Percentiles rank a stretch among this genome's conserved stretches.
phyloP scores from a whole-genome alignment of 2,888 invertebrate genomes.

The Nesidiocoris tenuis region DNA sequence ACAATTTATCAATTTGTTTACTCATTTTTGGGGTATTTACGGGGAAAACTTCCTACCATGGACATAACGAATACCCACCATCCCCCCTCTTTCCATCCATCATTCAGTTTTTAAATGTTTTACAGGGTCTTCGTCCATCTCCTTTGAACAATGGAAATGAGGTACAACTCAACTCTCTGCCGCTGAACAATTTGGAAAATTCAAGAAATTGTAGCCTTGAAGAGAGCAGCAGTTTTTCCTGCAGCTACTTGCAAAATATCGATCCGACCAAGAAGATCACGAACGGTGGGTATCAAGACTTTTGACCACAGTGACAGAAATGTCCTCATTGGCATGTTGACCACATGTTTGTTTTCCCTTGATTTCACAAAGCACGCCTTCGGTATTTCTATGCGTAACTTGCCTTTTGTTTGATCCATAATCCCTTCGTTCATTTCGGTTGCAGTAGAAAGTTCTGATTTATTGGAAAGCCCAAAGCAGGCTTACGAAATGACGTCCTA shows the following conservation, averaged over 20 bases:
- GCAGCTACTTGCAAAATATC: slow-evolving; percentile 25
- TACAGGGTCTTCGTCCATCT: slow-evolving; percentile 21
- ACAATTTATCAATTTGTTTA: too few species aligned
- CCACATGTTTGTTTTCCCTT: too few species aligned
- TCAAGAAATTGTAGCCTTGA: slow-evolving; percentile 23
- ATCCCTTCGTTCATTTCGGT: too few species aligned
- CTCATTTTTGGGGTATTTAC: too few species aligned
- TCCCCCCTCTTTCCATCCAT: too few species aligned
- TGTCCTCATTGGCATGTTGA: too few species aligned
- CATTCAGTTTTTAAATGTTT: background rate
- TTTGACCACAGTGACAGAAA: background rate
- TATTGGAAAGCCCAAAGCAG: slow-evolving; percentile 30
- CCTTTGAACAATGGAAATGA: slow-evolving; percentile 25
- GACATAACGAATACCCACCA: too few species aligned
- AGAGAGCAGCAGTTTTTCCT: slow-evolving; percentile 6
- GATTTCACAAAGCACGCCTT: too few species aligned
- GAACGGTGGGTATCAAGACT: slow-evolving; percentile 6
- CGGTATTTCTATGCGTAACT: too few species aligned
- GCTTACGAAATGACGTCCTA: slow-evolving; percentile 27
- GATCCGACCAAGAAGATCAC: slow-evolving; percentile 15
- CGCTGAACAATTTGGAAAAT: slow-evolving; percentile 31
- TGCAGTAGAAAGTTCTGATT: slow-evolving; percentile 22
- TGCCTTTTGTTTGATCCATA: too few species aligned
- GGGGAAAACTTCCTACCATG: too few species aligned
- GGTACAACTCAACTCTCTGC: slow-evolving; percentile 5